Evolutionary conservation across 1,140 invertebrate species (phyloP).

Genomic region (Heliconius melpomene): DNA sequence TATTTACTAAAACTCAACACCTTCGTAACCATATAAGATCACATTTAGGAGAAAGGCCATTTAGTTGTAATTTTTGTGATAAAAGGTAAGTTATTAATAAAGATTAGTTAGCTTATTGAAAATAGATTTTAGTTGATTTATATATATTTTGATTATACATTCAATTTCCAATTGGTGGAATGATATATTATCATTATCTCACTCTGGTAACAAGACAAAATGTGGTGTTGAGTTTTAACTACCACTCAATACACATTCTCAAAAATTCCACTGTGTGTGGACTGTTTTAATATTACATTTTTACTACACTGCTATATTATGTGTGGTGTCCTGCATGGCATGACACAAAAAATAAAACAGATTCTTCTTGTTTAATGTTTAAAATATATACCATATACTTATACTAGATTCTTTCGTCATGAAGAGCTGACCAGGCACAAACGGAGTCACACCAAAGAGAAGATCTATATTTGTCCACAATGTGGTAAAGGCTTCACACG

Average conservation of each 20-base stretch:
- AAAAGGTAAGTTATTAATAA: conserved; percentile 5
- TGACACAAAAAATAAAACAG: too few species aligned
- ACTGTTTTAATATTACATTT: too few species aligned
- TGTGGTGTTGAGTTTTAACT: too few species aligned
- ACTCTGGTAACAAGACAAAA: too few species aligned
- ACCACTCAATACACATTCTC: too few species aligned
- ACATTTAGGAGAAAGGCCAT: conserved; percentile 17
- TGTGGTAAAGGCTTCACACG: conserved; percentile 6
- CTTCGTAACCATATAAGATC: conserved; percentile 1
- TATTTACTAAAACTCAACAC: conserved; percentile 3
- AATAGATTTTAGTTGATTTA: not conserved
- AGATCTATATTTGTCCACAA: conserved; percentile 5
- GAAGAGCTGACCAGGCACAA: conserved; percentile 11
- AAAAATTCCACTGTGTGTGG: too few species aligned
- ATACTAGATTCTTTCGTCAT: not conserved
- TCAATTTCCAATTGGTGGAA: too few species aligned
- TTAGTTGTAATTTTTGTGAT: conserved; percentile 3
- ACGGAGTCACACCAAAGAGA: not conserved
- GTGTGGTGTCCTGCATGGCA: too few species aligned
- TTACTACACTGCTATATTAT: too few species aligned
- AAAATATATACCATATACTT: not conserved
- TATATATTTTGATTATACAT: not conserved
- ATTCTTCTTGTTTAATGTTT: too few species aligned
- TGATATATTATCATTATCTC: too few species aligned
- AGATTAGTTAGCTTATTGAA: too few species aligned